Evolutionary conservation across 2,888 invertebrate genomes (phyloP).

Genomic region (Temnothorax ravouxi): DNA sequence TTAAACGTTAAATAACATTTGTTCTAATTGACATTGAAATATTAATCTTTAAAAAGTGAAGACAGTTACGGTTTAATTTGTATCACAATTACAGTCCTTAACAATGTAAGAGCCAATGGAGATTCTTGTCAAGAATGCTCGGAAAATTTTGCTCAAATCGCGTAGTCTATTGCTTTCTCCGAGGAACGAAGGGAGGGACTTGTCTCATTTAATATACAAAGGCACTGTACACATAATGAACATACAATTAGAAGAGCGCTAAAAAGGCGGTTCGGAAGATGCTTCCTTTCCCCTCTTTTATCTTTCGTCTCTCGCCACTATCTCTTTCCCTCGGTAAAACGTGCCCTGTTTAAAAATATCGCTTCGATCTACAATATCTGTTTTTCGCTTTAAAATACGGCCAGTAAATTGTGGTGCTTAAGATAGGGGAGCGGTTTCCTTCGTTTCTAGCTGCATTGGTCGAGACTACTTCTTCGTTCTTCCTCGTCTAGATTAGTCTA

Average conservation of each 20-base stretch:
- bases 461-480: conserved; percentile 68
- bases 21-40: neutral
- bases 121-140: conserved; percentile 1
- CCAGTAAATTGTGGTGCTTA: conserved; percentile 68
- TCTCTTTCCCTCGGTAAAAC: conserved; percentile 72
- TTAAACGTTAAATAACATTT: neutral
- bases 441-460: conserved; percentile 79
- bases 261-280: conserved; percentile 74
- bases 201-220: conserved; percentile 80
- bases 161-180: conserved; percentile 54
- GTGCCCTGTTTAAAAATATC: conserved; percentile 75
- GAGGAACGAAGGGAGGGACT: conserved; percentile 63
- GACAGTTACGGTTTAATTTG: neutral
- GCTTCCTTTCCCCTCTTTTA: conserved; percentile 16
- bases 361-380: conserved; percentile 67
- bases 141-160: conserved; percentile 41
- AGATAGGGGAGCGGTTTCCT: conserved; percentile 79
- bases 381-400: conserved; percentile 75
- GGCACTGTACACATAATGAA: conserved; percentile 85
- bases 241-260: conserved; percentile 79
- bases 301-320: neutral
- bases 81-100: neutral
- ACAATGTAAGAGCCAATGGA: neutral
- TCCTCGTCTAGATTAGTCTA: conserved; percentile 51
- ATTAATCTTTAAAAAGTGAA: neutral